Conservation (phyloP, 2,888 invertebrate genomes). For the Synanthedon vespiformis region DNA sequence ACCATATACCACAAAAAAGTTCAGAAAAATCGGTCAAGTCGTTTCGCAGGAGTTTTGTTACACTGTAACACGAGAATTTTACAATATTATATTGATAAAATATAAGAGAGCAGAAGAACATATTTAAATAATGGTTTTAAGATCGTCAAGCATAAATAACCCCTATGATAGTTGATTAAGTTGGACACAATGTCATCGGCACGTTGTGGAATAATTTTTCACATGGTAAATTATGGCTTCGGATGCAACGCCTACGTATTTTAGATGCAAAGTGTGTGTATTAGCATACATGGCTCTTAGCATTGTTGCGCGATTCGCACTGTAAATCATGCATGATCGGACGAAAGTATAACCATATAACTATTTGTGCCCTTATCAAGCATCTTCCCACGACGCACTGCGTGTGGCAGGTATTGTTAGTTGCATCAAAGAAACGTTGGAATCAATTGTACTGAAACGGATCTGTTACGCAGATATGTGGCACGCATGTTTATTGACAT, state of each 20-base stretch:
- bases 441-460: constrained; percentile 33
- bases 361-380: constrained; percentile 36
- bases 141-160: no score
- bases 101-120: no score
- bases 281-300: constrained; percentile 11
- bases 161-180: no score
- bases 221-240: no score
- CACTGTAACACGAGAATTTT: no score
- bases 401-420: constrained; percentile 30
- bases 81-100: no score
- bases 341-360: constrained; percentile 44
- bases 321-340: constrained; percentile 59
- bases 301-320: constrained; percentile 51
- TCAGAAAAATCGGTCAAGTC: no score
- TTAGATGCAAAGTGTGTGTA: constrained; percentile 10
- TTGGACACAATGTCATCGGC: no score
- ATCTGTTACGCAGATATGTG: constrained; percentile 34
- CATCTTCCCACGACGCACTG: constrained; percentile 53
- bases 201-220: no score
- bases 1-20: no score
- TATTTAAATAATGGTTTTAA: no score
- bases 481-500: constrained; percentile 22
- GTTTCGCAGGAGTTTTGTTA: no score
- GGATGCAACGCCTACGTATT: neutral
- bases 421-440: constrained; percentile 31